A percentile compares a stretch with the other conserved stretches of the same genome.
phyloP scores from a whole-genome alignment of 2,888 invertebrate genomes.

The Choreutis nemorana region DNA sequence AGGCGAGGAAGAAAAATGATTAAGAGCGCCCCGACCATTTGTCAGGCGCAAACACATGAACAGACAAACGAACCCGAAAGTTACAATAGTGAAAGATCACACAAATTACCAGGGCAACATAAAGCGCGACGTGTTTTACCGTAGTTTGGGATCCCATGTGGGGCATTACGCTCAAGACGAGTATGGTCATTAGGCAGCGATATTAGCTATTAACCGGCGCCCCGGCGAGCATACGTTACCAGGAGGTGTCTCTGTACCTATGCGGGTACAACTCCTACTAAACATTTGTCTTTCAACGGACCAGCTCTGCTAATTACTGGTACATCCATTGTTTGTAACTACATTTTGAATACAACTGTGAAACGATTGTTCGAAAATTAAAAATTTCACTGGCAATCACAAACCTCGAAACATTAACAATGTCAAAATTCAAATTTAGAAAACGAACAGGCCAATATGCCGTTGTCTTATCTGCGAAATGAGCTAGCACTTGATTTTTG shows the following conservation, averaged over 20 bases:
- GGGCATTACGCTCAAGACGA: conserved; percentile 56
- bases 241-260: conserved; percentile 19
- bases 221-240: conserved; percentile 37
- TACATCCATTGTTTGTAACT: conserved; percentile 1
- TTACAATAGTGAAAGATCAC: conserved; percentile 17
- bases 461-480: background rate
- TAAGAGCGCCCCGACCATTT: no score
- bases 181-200: conserved; percentile 62
- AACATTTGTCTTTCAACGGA: conserved; percentile 8
- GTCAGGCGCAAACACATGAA: conserved; percentile 5
- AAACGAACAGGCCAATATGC: background rate
- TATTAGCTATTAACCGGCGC: conserved; percentile 63
- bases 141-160: conserved; percentile 39
- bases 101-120: conserved; percentile 27
- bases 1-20: no score
- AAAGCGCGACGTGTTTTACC: conserved; percentile 22
- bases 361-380: no score
- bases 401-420: no score
- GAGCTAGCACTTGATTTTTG: background rate
- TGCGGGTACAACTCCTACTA: background rate
- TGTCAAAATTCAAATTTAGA: background rate
- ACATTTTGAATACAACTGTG: no score
- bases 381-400: no score
- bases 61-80: conserved; percentile 11
- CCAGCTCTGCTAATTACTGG: conserved; percentile 6